Evolutionary conservation across 2,888 invertebrate genomes (phyloP).

Genomic region (Synergus itoensis): DNA sequence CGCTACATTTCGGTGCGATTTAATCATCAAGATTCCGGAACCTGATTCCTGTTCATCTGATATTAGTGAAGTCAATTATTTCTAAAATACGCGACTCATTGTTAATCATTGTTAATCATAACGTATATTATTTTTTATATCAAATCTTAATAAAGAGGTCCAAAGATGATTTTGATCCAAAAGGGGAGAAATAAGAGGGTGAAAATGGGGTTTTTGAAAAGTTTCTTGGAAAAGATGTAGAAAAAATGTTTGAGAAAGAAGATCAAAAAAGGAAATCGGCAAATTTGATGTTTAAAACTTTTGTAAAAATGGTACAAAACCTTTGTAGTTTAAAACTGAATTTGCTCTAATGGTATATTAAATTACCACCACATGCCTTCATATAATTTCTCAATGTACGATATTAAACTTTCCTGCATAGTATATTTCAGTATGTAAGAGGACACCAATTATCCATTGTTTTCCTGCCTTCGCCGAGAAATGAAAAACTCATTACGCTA

Average conservation of each 20-base stretch:
- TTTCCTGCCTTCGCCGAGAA: background rate
- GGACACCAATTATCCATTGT: background rate
- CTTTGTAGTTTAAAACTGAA: background rate
- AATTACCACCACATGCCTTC: background rate
- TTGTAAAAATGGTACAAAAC: background rate
- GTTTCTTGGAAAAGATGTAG: too few relatives aligned
- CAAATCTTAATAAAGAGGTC: too few relatives aligned
- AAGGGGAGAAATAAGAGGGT: too few relatives aligned
- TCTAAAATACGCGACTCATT: background rate
- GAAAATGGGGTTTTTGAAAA: too few relatives aligned
- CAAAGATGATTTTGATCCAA: too few relatives aligned
- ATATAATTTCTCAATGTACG: background rate
- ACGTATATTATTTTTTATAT: too few relatives aligned
- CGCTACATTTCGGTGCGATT: background rate
- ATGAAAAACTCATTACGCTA: background rate
- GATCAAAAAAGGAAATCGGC: too few relatives aligned
- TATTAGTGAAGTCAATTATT: background rate
- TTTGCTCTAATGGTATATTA: background rate
- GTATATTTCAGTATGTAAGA: background rate
- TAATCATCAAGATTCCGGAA: background rate
- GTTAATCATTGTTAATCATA: background rate
- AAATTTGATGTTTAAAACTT: background rate
- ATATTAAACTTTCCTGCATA: background rate
- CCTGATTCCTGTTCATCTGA: background rate
- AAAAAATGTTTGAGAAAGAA: too few relatives aligned